These are phyloP conservation scores for Calosoma granatense DNA, from an alignment of 1,140 invertebrate genomes.

Conservation along the genomic window DNA sequence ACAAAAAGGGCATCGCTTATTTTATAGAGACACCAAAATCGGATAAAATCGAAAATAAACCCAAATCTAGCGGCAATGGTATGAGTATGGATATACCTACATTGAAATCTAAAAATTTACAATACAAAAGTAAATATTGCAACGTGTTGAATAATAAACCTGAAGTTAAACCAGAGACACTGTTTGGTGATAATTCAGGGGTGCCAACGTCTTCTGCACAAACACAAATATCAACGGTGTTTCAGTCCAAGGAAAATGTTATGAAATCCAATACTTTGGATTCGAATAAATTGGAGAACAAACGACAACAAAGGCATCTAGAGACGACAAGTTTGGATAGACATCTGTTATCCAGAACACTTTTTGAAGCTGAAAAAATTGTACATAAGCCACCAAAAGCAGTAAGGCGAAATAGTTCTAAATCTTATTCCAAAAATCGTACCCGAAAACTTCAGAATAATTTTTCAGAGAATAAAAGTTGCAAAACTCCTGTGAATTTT, in stretches of 20 bases:
- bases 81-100: conserved; percentile 40
- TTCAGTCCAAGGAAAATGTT: conserved; percentile 32
- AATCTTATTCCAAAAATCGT: conserved; percentile 24
- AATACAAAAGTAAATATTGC: conserved; percentile 41
- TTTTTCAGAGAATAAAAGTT: conserved; percentile 33
- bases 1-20: conserved; percentile 42
- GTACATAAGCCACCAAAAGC: conserved; percentile 45
- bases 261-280: conserved; percentile 26
- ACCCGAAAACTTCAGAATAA: conserved; percentile 20
- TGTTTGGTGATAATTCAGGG: conserved; percentile 15
- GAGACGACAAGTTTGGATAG: conserved; percentile 40
- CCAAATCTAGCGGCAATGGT: not conserved
- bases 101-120: conserved; percentile 37
- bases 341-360: conserved; percentile 36
- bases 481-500: conserved; percentile 23
- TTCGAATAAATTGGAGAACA: conserved; percentile 40
- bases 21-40: conserved; percentile 39
- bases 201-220: conserved; percentile 1
- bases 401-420: conserved; percentile 33
- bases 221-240: conserved; percentile 28
- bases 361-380: conserved; percentile 29
- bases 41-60: not conserved
- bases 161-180: conserved; percentile 28
- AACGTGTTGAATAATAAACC: conserved; percentile 33
- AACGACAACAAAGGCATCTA: conserved; percentile 38